A percentile compares a stretch with the other conserved stretches of the same genome.
These are phyloP conservation scores for Acanthococcus lagerstroemiae DNA, from an alignment of 2,888 invertebrate species.

Conservation along the genomic window DNA sequence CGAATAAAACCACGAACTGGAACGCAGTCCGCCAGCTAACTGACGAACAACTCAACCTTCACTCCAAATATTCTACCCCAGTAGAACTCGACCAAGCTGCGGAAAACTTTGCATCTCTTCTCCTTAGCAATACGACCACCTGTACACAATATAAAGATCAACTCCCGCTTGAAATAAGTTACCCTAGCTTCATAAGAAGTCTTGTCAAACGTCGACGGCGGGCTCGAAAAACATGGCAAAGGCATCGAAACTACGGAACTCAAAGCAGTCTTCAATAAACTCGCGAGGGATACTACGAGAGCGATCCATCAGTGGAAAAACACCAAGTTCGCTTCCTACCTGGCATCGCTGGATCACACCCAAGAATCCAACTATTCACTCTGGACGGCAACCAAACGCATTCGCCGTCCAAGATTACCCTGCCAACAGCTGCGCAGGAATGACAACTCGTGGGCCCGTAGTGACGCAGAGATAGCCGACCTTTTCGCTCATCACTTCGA, in stretches of 20 bases:
- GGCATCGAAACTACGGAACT: not conserved
- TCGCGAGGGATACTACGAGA: not conserved
- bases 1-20: not conserved
- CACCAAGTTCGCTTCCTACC: not conserved
- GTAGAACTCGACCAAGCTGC: not conserved
- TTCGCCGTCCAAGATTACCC: too few species aligned
- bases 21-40: not conserved
- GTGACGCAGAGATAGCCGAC: too few species aligned
- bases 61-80: not conserved
- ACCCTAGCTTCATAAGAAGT: not conserved
- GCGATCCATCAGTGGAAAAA: not conserved
- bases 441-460: too few species aligned
- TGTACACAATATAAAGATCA: not conserved
- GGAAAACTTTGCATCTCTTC: not conserved
- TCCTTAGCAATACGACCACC: not conserved
- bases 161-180: not conserved
- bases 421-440: too few species aligned
- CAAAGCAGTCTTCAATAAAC: not conserved
- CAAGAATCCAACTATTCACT: not conserved
- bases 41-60: not conserved
- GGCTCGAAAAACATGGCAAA: not conserved
- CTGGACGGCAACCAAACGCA: too few species aligned
- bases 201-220: not conserved
- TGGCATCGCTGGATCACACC: not conserved
- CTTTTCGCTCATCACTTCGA: too few species aligned